Evolutionary conservation across 2,113 vertebrate species (phyloP).

Genomic region (Vulpes ferrilata): DNA sequence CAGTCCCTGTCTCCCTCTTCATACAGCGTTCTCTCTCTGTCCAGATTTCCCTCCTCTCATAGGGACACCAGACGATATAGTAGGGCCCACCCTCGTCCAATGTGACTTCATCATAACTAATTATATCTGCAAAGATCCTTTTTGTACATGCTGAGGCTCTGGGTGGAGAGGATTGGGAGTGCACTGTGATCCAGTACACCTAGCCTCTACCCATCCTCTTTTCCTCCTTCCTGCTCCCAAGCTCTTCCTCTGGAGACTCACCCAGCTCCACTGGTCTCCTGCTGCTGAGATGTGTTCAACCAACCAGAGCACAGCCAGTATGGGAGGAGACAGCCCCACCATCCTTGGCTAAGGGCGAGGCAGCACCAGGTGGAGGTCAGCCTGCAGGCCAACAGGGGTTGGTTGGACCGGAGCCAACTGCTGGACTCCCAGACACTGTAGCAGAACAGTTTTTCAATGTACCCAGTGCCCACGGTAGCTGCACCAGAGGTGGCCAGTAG

Average conservation of each 20-base stretch:
- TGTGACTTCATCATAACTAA: neutral
- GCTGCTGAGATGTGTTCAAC: neutral
- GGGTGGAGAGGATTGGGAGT: neutral
- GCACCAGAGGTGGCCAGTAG: accelerated
- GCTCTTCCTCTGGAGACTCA: too few relatives aligned
- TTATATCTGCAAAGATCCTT: neutral
- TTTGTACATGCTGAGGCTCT: too few relatives aligned
- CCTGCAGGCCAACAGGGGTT: accelerated
- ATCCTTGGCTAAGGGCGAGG: neutral
- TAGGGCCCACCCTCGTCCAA: neutral
- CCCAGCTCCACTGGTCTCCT: neutral
- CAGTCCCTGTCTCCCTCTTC: too few relatives aligned
- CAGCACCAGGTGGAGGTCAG: neutral
- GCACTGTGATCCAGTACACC: neutral
- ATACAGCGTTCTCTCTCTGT: accelerated
- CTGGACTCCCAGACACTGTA: neutral
- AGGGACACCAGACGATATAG: neutral
- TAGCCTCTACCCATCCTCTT: neutral
- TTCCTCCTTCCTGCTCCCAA: neutral
- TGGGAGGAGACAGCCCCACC: neutral
- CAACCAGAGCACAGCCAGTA: neutral
- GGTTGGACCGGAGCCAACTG: neutral
- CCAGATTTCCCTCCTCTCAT: neutral
- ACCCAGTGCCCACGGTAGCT: accelerated
- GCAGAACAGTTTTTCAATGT: accelerated